These are phyloP conservation scores for Malthinus flaveolus DNA, from an alignment of 2,888 invertebrate genomes.

Conservation along the genomic window DNA sequence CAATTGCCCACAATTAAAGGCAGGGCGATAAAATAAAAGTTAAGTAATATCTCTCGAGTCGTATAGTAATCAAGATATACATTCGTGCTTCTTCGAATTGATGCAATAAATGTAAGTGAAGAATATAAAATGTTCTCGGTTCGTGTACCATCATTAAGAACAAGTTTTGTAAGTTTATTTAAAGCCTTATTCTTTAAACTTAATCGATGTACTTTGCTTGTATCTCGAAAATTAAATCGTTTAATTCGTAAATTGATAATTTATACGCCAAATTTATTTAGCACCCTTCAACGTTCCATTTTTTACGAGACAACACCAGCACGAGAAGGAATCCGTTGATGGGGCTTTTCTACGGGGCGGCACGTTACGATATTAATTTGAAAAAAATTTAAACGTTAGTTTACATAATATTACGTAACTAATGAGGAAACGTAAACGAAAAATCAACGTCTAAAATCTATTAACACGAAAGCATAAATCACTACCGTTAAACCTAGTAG, in stretches of 20 bases:
- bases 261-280: too few species aligned
- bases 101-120: constrained; percentile 27
- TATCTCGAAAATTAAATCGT: constrained; percentile 3
- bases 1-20: too few species aligned
- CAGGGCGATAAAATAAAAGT: constrained; percentile 18
- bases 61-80: constrained; percentile 27
- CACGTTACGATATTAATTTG: not conserved
- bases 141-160: constrained; percentile 21
- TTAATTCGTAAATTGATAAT: not conserved
- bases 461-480: constrained; percentile 26
- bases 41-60: constrained; percentile 20
- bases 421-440: constrained; percentile 22
- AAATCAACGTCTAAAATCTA: constrained; percentile 29
- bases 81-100: constrained; percentile 27
- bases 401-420: constrained; percentile 9
- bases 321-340: too few species aligned
- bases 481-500: constrained; percentile 24
- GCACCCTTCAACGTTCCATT: too few species aligned
- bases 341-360: too few species aligned
- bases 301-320: too few species aligned
- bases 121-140: constrained; percentile 24
- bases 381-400: not conserved
- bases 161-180: constrained; percentile 23
- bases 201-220: constrained; percentile 21
- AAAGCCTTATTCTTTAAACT: constrained; percentile 15